These are phyloP conservation scores for Donacobius atricapilla DNA, from an alignment of 2,113 vertebrate genomes.

Conservation along the genomic window DNA sequence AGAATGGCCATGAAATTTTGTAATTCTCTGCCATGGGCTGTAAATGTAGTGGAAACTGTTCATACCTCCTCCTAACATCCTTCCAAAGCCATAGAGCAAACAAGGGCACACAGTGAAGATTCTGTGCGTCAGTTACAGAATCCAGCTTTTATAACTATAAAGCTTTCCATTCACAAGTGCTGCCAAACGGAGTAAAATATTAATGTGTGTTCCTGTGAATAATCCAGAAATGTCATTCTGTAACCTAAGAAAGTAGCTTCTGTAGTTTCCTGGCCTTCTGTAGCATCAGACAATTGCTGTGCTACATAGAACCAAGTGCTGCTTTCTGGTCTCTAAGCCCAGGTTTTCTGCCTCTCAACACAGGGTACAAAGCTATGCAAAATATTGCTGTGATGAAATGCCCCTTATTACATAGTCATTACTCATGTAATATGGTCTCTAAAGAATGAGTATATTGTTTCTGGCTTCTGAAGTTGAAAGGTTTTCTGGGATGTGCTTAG, in stretches of 20 bases:
- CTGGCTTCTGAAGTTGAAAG: background rate
- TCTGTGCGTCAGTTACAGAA: background rate
- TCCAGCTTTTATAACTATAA: background rate
- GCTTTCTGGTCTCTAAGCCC: background rate
- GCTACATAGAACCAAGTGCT: background rate
- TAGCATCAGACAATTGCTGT: background rate
- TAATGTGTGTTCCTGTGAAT: slow-evolving; percentile 11
- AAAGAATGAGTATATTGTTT: background rate
- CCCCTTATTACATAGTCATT: background rate
- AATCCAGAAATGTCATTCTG: slow-evolving; percentile 21
- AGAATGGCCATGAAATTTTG: background rate
- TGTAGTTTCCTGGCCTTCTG: background rate
- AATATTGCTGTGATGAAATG: background rate
- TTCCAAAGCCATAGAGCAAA: background rate
- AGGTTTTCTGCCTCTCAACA: background rate
- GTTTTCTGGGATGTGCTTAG: background rate
- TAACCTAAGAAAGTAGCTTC: background rate
- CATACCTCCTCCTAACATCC: background rate
- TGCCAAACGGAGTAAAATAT: slow-evolving; percentile 23
- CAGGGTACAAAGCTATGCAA: background rate
- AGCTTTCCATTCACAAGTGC: background rate
- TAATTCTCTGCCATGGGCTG: background rate
- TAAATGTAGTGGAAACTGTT: background rate
- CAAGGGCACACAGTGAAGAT: background rate
- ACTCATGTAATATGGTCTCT: background rate